phyloP scores from a whole-genome alignment of 2,113 vertebrate species.

The Osmerus eperlanus region DNA sequence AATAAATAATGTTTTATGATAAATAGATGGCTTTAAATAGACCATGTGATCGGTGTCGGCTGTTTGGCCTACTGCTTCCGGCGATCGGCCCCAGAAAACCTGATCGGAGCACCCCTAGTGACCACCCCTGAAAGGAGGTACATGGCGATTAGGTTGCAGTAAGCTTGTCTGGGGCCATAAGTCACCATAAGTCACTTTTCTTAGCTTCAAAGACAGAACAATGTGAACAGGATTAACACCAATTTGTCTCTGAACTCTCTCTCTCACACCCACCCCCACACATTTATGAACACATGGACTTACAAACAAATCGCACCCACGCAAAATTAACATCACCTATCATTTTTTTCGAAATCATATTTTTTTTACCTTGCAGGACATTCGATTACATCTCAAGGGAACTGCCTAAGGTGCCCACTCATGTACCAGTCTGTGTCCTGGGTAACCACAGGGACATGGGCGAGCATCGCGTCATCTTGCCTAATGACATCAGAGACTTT shows the following conservation, averaged over 20 bases:
- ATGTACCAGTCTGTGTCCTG: slow-evolving; percentile 92
- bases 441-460: slow-evolving; percentile 98
- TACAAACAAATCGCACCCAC: background rate
- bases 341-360: background rate
- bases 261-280: background rate
- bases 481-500: slow-evolving; percentile 85
- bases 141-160: slow-evolving; percentile 43
- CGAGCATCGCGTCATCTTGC: slow-evolving; percentile 91
- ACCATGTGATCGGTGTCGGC: too few species aligned
- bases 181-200: slow-evolving; percentile 1
- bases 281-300: background rate
- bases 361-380: slow-evolving; percentile 76
- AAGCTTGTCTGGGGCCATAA: slow-evolving; percentile 1
- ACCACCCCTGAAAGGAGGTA: slow-evolving; percentile 36
- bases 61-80: too few species aligned
- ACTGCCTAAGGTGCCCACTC: slow-evolving; percentile 92
- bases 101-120: too few species aligned
- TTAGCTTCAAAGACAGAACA: slow-evolving; percentile 23
- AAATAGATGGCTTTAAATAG: too few species aligned
- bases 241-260: background rate
- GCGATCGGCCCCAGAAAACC: too few species aligned
- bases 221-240: background rate
- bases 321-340: background rate
- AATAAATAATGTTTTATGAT: too few species aligned
- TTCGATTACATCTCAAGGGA: slow-evolving; percentile 94